Evolutionary conservation across 1,140 invertebrate species (phyloP).

Genomic region (Drosophila malerkotliana): DNA sequence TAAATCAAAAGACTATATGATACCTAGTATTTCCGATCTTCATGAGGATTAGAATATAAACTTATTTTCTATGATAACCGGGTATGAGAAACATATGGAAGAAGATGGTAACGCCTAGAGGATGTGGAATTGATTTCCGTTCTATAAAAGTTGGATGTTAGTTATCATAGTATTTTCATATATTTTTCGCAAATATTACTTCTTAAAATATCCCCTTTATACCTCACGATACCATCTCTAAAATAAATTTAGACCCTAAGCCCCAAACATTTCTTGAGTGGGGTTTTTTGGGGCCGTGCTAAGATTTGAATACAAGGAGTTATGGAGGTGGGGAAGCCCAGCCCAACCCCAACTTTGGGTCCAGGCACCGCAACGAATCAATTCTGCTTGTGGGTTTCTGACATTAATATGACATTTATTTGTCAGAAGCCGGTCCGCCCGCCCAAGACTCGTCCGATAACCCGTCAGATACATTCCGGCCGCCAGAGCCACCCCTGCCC

Average conservation of each 20-base stretch:
- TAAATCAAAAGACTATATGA: neutral
- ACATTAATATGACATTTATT: constrained; percentile 83
- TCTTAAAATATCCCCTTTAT: neutral
- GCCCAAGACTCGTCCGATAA: constrained; percentile 52
- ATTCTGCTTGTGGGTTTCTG: constrained; percentile 66
- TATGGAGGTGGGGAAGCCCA: neutral
- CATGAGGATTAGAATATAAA: neutral
- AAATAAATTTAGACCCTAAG: neutral
- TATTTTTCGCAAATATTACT: no score
- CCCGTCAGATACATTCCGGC: constrained; percentile 38
- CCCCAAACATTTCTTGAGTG: neutral
- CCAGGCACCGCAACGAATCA: constrained; percentile 54
- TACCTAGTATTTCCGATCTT: neutral
- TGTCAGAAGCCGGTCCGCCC: constrained; percentile 60
- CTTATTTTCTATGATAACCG: no score
- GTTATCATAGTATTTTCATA: no score
- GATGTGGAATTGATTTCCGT: no score
- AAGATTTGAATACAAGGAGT: constrained; percentile 61
- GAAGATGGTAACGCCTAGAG: no score
- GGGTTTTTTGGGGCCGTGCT: constrained; percentile 6
- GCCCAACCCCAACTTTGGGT: constrained; percentile 3
- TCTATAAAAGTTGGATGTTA: no score
- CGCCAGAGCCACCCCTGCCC: constrained; percentile 1
- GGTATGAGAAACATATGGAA: no score
- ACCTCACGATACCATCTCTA: constrained; percentile 12